Evolutionary conservation across 2,888 invertebrate genomes (phyloP).

Genomic region (Pseudanteris insignis): DNA sequence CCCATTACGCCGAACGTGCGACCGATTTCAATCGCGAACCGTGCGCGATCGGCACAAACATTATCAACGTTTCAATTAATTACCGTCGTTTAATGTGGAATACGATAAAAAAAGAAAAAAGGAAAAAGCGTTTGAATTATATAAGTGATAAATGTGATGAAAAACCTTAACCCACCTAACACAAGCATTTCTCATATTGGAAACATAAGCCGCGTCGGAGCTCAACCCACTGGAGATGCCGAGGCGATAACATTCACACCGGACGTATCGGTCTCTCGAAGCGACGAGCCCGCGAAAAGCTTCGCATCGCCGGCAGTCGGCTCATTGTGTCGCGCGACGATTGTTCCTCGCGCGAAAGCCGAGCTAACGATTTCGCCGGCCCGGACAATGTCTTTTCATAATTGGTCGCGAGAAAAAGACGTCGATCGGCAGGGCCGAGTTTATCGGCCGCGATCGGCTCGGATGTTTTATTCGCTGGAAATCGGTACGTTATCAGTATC

Average conservation of each 20-base stretch:
- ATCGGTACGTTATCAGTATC: slow-evolving; percentile 60
- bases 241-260: slow-evolving; percentile 36
- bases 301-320: slow-evolving; percentile 18
- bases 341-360: slow-evolving; percentile 33
- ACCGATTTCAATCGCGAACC: too few species aligned
- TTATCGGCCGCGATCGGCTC: slow-evolving; percentile 1
- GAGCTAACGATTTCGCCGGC: slow-evolving; percentile 18
- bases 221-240: slow-evolving; percentile 24
- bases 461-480: slow-evolving; percentile 56
- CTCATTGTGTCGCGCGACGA: slow-evolving; percentile 32
- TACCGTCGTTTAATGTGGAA: not conserved
- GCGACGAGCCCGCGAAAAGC: slow-evolving; percentile 34
- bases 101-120: not conserved
- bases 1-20: too few species aligned
- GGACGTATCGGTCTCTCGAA: slow-evolving; percentile 35
- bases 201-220: slow-evolving; percentile 18
- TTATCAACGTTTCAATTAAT: too few species aligned
- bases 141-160: slow-evolving; percentile 4
- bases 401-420: slow-evolving; percentile 21
- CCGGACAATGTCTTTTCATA: slow-evolving; percentile 25
- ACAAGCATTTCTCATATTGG: slow-evolving; percentile 24
- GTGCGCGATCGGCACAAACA: too few species aligned
- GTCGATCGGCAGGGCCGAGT: not conserved
- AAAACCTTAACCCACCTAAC: slow-evolving; percentile 17
- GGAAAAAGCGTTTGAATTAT: not conserved